Conservation (phyloP, 1,140 invertebrate genomes). For the Triops longicaudatus region DNA sequence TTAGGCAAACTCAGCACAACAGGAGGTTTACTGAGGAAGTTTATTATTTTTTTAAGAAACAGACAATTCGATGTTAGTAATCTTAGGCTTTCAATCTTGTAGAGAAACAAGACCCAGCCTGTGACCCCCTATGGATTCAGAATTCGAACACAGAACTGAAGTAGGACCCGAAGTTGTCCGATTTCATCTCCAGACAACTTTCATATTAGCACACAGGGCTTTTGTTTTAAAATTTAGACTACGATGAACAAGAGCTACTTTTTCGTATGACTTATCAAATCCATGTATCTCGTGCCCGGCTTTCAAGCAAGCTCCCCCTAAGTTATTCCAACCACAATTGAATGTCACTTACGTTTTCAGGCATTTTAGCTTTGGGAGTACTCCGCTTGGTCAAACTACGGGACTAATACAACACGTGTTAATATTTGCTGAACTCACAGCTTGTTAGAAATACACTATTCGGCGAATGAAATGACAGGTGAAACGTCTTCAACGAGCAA, state of each 20-base stretch:
- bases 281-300: not conserved
- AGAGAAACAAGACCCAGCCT: not conserved
- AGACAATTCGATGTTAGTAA: not conserved
- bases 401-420: too few relatives aligned
- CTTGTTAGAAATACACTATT: too few relatives aligned
- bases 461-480: not conserved
- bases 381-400: not conserved
- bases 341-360: not conserved
- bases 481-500: not conserved
- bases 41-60: too few relatives aligned
- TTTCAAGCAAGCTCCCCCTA: not conserved
- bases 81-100: not conserved
- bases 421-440: too few relatives aligned
- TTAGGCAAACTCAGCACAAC: not conserved
- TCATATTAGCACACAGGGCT: not conserved
- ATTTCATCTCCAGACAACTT: conserved; percentile 15
- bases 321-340: not conserved
- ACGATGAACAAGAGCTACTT: not conserved
- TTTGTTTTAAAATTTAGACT: not conserved
- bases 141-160: not conserved
- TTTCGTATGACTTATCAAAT: not conserved
- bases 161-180: not conserved
- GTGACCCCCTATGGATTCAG: not conserved
- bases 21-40: too few relatives aligned
- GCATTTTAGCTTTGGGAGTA: not conserved